Evolutionary conservation across 2,888 invertebrate genomes (phyloP).

Genomic region (Coleophora flavipennella): DNA sequence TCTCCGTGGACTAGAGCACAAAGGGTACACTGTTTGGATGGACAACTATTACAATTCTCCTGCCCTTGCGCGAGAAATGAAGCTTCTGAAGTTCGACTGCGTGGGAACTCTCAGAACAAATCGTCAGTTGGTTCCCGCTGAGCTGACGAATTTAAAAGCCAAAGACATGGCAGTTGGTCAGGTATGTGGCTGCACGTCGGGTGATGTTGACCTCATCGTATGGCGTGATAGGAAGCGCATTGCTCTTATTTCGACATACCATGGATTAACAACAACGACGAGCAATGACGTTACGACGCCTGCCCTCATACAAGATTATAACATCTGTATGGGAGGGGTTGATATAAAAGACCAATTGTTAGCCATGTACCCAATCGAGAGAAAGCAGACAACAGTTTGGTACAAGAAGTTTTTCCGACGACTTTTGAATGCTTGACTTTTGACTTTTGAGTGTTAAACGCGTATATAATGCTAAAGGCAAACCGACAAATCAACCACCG

Average conservation of each 20-base stretch:
- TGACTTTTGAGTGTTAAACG: conserved; percentile 11
- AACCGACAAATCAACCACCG: neutral
- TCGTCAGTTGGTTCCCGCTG: conserved; percentile 1
- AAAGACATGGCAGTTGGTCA: conserved; percentile 1
- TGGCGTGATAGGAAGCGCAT: conserved; percentile 10
- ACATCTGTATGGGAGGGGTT: conserved; percentile 2
- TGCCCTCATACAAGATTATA: conserved; percentile 11
- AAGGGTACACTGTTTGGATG: conserved; percentile 19
- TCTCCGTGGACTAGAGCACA: conserved; percentile 11
- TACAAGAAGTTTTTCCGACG: conserved; percentile 19
- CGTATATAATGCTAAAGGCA: conserved; percentile 11
- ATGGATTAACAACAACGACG: conserved; percentile 8
- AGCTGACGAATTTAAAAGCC: neutral
- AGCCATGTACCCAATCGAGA: conserved; percentile 18
- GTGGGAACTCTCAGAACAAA: conserved; percentile 2
- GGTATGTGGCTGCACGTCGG: conserved; percentile 6
- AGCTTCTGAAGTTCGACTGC: conserved; percentile 15
- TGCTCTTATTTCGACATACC: conserved; percentile 13
- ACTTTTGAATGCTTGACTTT: conserved; percentile 13
- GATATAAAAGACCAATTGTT: conserved; percentile 5
- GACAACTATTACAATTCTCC: conserved; percentile 21
- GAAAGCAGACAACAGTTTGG: conserved; percentile 17
- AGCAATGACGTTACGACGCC: conserved; percentile 4
- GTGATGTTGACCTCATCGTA: conserved; percentile 10
- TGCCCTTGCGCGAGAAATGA: conserved; percentile 14